Evolutionary conservation across 2,113 vertebrate species (phyloP), one percentile per base, ranked within the genome.

Genomic region (Raphicerus campestris): DNA sequence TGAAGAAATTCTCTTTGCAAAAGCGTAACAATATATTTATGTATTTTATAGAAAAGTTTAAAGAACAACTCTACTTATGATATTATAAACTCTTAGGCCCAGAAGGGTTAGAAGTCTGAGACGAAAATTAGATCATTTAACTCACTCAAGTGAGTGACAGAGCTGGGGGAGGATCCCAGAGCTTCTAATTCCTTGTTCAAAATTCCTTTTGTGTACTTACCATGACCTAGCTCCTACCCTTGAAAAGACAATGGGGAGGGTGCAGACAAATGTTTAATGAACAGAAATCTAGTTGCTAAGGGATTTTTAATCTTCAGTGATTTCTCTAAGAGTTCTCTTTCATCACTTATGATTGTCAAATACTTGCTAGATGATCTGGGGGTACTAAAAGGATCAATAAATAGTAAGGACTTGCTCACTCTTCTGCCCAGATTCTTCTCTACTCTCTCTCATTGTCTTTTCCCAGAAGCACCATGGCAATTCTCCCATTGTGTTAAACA

Each of bases 391-490:
- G 10, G 20, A 60, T 56, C 24, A 35, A 5, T 16, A 51, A 35
- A 47, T 4, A 15, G 6, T 11, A 35, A 49, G 61, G 7, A 8
- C n/a, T 91, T 42, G 32, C 16, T 80, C 9, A 4, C 5, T n/a
- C 30, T 6, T 28, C 0, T n/a, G 16, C 9, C 5, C 39, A 24
- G 6, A 1, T 42, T 45, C 24, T 10, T 63, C 26, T 61, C 45
- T 61, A 7, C 45, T 82, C 35, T 87, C 4, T 75, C 13, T 45
- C 35, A 19, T 13, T 14, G n/a, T 56, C 13, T 91, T 49, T 30
- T 28, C 51, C 15, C 28, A 15, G 6, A 70, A 32, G 15, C 51
- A 0, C 15, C 26, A 9, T 24, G 6, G 1, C 7, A 1, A 4
- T 28, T 81, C 47, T 87, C 8, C 32, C 14, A 22, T 60, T 22